Evolutionary conservation across 2,113 vertebrate species (phyloP), one percentile per base, ranked within the genome.

Genomic region (Eolophus roseicapilla): DNA sequence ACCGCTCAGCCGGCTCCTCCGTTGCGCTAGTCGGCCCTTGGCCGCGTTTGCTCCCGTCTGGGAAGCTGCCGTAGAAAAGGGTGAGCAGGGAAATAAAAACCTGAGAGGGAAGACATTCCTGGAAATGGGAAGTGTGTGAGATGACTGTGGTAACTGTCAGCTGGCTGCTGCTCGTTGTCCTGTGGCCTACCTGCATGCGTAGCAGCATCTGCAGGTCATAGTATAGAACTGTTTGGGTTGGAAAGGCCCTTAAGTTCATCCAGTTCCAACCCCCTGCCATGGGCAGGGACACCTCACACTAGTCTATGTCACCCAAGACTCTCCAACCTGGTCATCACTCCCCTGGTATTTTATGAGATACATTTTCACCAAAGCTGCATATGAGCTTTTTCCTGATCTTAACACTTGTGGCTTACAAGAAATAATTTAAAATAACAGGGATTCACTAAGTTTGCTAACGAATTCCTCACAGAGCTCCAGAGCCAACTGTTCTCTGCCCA

Each of bases 161-260:
- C 43, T 17, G 41, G 55, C 2, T 4, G 50, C 47, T 73, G 53
- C 23, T 20, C 0, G 2, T 28, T 6, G 4, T 6, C 35, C 37
- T 13, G 23, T 4, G 41, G 28, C 47, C 41, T 12, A 2, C 39
- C 29, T n/a, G 21, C 35, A 1, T 3, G 23, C 46, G 39, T 1
- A 9, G n/a, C 5, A 20, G 17, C 0, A 0, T 4, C 64, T 9
- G 35, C 31, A 23, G 13, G 41, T 6, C 39, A 11, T 52, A n/a
- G 28, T n/a, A 49, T 13, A 7, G 13, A 70, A 16, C n/a, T 33
- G 4, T 14, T n/a, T 59, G 9, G 57, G 57, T n/a, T 15, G 33
- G 33, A n/a, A 59, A 23, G 57, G 57, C 15, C 31, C 55, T 57
- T 14, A 21, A 21, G 31, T 1, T 19, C 31, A 57, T 24, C 13